Base-by-base conservation (phyloP, 2,888 invertebrate species). In the Dolichopus griseipennis region DNA sequence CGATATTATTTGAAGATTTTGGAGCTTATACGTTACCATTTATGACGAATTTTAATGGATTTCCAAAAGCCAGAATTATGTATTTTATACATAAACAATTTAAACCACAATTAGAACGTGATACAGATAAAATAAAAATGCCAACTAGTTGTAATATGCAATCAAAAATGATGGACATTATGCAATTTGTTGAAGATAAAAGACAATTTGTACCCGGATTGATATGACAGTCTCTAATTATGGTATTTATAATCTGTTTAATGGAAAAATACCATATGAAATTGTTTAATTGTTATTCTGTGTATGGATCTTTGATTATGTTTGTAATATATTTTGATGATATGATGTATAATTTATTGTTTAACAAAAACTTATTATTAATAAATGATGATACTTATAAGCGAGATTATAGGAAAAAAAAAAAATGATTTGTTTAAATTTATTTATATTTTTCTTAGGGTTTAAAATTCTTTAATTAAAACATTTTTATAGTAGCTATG, bases 11-110 rank as follows among this genome's bases (percentile, higher is more conserved):
- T 83, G 88, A 90, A 74, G 90, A 97, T 81, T 97, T 98, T 97
- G 98, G 98, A 65, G 98, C 98, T 18, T 97, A 96, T 83, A 97
- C 98, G 0, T 83, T 95, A 75, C 91, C 95, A 37, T 92, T 94
- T 65, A 94, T 95, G 8, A 93, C 94, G 70, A 86, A 91, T 7
- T 98, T 98, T 84, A 99, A 98, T 83, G 98, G 98, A 18, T 96
- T 96, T 80, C 90, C 92, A 10, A 82, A 90, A 71, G 93, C 95
- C 1, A 86, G 85, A 71, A 89, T 93, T 18, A 84, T 88, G 27
- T 80, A 77, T 70, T 81, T 76, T 69, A 71, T 73, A 68, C 52
- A 52, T 52, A 52, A 52, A 52, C 52, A 52, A 18, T 52, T 52
- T n/a, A 52, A 52, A 52, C 52, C 52, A 15, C 52, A 52, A 52